Base-by-base conservation (phyloP, 92 coral and sea anemone genomes). In the Palythoa grandiflora region DNA sequence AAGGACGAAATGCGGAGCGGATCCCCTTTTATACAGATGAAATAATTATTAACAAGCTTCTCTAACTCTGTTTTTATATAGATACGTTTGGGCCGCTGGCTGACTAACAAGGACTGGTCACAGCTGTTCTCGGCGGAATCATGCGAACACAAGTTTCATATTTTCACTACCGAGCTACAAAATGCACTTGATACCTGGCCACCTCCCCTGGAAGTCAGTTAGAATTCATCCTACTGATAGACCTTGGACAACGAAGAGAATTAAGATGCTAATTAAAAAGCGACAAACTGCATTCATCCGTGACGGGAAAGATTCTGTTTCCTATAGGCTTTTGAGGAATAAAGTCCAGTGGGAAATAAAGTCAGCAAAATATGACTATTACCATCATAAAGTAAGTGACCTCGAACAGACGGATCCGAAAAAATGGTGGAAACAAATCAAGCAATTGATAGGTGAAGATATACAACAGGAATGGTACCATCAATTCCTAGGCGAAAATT, bases 221-320 rank as follows among this genome's bases (percentile, higher is more conserved):
- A 81, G 36, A 53, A 38, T 89, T 12, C 91, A 89, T 60, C 20
- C 80, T 52, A 48, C 91, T 9, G 88, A 83, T 60, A 83, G 88
- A 53, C 77, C 91, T 1, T 89, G 75, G 81, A 79, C 48, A 1
- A 77, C 90, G 19, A 78, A 88, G 16, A 88, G 14, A 88, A 79
- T 68, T 60, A 84, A 85, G 71, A 84, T 44, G 38, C 78, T 68
- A 60, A 84, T 89, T 65, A 65, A 52, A 61, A 89, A 78, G 71
- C 88, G 66, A 1, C 86, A 89, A 79, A 83, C 83, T 35, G 80
- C 86, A 73, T 89, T 84, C 84, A 83, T 50, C 16, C 77, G 83
- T 36, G 68, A 84, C 75, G 61, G 81, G 71, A 84, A 77, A 61
- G 85, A 87, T 40, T 77, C 84, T 39, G 53, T 50, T 77, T 28